Conservation (phyloP, 2,113 vertebrate genomes). For the Sapayoa aenigma region DNA sequence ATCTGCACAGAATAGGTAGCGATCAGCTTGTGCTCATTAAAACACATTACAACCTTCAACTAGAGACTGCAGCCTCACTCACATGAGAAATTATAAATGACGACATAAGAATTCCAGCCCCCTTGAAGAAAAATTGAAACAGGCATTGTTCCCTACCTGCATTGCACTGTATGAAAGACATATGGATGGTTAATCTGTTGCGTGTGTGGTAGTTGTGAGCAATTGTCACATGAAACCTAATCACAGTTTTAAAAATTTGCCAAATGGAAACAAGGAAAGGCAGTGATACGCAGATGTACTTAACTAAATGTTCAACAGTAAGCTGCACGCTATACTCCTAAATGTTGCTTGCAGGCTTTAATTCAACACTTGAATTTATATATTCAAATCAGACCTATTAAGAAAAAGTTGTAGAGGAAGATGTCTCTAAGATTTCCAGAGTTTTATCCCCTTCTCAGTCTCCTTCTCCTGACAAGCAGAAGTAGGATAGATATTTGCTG, state of each 20-base stretch:
- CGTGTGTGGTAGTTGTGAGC: fast-evolving
- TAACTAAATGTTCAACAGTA: neutral
- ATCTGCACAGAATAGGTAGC: neutral
- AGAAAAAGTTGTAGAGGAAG: neutral
- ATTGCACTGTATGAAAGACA: neutral
- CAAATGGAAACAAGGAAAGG: neutral
- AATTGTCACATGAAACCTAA: neutral
- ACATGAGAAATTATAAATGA: neutral
- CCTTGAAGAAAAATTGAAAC: neutral
- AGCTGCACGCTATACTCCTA: neutral
- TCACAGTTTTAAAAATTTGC: neutral
- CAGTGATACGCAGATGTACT: neutral
- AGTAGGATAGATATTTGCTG: neutral
- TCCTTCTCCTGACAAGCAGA: neutral
- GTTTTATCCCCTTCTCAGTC: neutral
- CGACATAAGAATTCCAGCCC: neutral
- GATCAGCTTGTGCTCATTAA: neutral
- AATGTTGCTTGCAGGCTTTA: neutral
- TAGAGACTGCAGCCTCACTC: neutral
- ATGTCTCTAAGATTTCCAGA: neutral
- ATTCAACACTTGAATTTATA: neutral
- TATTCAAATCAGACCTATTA: neutral
- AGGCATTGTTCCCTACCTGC: neutral
- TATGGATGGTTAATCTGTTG: neutral
- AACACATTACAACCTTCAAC: neutral